phyloP scores from a whole-genome alignment of 2,888 invertebrate species.

The Thecocarcelia acutangulata region DNA sequence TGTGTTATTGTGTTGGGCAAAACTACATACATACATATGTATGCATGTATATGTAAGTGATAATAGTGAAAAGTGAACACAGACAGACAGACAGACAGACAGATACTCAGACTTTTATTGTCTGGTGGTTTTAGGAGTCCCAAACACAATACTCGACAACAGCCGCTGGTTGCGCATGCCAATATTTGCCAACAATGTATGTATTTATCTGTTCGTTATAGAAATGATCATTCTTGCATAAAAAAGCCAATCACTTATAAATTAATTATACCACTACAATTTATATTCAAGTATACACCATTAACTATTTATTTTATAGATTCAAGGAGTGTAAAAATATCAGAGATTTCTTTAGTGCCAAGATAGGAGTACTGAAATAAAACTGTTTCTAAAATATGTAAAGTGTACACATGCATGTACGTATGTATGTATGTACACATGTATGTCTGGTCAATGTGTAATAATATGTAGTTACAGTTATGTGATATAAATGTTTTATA shows the following conservation, averaged over 20 bases:
- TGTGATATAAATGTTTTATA: slow-evolving; percentile 49
- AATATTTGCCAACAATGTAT: slow-evolving; percentile 22
- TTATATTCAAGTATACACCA: slow-evolving; percentile 19
- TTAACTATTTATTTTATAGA: slow-evolving; percentile 4
- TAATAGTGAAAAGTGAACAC: not conserved
- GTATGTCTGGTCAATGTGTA: slow-evolving; percentile 64
- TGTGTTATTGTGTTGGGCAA: not conserved
- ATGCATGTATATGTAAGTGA: not conserved
- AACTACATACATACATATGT: not conserved
- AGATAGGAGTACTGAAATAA: slow-evolving; percentile 37
- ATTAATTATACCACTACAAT: slow-evolving; percentile 59
- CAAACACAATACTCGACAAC: not conserved
- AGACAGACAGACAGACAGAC: too few species aligned
- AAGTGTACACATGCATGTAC: too few species aligned
- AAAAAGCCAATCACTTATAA: slow-evolving; percentile 65
- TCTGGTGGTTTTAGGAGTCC: not conserved
- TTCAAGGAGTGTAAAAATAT: slow-evolving; percentile 10
- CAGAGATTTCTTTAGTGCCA: slow-evolving; percentile 40
- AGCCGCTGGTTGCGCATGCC: slow-evolving; percentile 23
- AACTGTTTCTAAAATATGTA: slow-evolving; percentile 48
- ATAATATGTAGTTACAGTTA: slow-evolving; percentile 19
- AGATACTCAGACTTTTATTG: slow-evolving; percentile 4
- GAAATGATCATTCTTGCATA: slow-evolving; percentile 61
- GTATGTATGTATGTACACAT: too few species aligned
- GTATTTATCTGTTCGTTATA: not conserved